Percentiles rank a stretch among this genome's conserved stretches.
Evolutionary conservation across 2,113 vertebrate genomes (phyloP).

Genomic region (Malurus cyaneus): DNA sequence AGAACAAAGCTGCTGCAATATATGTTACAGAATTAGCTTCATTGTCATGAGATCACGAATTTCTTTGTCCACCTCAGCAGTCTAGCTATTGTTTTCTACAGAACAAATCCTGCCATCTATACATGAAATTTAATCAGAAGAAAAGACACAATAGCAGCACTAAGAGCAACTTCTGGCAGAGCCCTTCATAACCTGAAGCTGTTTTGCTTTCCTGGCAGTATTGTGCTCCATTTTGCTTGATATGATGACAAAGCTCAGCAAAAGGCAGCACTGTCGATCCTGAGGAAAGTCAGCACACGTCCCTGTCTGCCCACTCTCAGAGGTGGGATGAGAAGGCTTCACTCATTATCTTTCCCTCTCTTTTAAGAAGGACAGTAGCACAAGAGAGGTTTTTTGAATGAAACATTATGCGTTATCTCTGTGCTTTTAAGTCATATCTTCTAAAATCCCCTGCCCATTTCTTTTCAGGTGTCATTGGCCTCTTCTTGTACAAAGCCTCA

Average conservation of each 20-base stretch:
- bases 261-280: not conserved
- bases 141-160: not conserved
- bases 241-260: conserved; percentile 8
- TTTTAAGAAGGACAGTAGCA: not conserved
- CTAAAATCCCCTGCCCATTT: not conserved
- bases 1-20: not conserved
- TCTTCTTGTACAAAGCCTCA: not conserved
- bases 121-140: not conserved
- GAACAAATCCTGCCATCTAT: not conserved
- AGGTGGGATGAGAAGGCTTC: conserved; percentile 1
- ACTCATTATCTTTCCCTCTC: not conserved
- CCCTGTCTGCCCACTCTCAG: not conserved
- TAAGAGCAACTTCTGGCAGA: not conserved
- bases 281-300: not conserved
- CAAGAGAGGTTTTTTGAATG: not conserved
- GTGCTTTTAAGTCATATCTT: not conserved
- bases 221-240: not conserved
- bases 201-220: not conserved
- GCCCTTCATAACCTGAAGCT: not conserved
- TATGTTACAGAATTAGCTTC: not conserved
- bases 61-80: not conserved
- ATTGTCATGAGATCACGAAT: not conserved
- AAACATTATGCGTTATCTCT: not conserved
- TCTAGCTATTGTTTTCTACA: not conserved
- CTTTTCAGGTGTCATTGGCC: not conserved